phyloP scores from a whole-genome alignment of 2,113 vertebrate genomes.

The Xiphophorus couchianus region DNA sequence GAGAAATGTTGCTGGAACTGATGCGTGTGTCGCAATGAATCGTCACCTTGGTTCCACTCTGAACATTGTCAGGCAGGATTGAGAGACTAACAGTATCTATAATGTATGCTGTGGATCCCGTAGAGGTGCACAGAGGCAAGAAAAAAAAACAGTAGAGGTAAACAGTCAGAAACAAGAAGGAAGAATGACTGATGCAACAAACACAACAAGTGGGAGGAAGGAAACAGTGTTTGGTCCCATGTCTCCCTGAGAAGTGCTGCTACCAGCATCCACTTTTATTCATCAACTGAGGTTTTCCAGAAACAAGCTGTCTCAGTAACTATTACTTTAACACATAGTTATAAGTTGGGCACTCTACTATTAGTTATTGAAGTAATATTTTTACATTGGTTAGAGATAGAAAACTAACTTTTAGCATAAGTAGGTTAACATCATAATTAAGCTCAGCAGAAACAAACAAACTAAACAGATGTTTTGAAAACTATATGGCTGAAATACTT shows the following conservation, averaged over 20 bases:
- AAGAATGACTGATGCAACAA: conserved; percentile 19
- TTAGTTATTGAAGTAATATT: too few relatives aligned
- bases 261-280: too few relatives aligned
- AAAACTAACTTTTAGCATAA: too few relatives aligned
- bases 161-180: conserved; percentile 8
- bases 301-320: conserved; percentile 19
- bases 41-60: conserved; percentile 62
- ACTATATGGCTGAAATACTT: too few relatives aligned
- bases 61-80: conserved; percentile 59
- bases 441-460: too few relatives aligned
- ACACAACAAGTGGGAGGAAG: conserved; percentile 49
- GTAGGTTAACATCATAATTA: too few relatives aligned
- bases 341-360: too few relatives aligned
- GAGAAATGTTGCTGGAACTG: conserved; percentile 44
- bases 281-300: conserved; percentile 30
- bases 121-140: conserved; percentile 4
- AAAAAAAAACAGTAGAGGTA: neutral
- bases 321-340: too few relatives aligned
- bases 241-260: neutral
- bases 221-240: conserved; percentile 43
- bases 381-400: too few relatives aligned
- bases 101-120: conserved; percentile 55
- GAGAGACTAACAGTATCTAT: conserved; percentile 65
- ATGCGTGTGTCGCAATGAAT: conserved; percentile 66
- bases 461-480: too few relatives aligned